Evolutionary conservation across 2,888 invertebrate species (phyloP).

Genomic region (Crematogaster levior): DNA sequence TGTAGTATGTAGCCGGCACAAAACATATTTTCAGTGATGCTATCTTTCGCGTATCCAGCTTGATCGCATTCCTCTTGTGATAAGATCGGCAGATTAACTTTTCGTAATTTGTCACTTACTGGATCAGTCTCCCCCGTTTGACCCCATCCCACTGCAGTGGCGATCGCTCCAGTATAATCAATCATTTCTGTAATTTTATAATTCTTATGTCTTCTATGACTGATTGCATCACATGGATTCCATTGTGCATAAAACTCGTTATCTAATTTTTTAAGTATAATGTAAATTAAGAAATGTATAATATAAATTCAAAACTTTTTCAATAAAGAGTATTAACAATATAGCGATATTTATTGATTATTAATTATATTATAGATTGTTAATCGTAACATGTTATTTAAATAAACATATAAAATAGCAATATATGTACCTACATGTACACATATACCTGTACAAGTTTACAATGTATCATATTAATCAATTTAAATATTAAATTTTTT

Average conservation of each 20-base stretch:
- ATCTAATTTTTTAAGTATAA: background rate
- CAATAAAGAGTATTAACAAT: background rate
- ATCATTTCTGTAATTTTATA: constrained; percentile 79
- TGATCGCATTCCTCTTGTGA: constrained; percentile 89
- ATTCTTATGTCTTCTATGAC: background rate
- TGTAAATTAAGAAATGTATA: background rate
- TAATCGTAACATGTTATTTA: background rate
- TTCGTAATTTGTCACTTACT: constrained; percentile 89
- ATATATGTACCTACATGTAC: background rate
- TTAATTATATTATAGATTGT: background rate
- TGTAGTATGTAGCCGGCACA: constrained; percentile 90
- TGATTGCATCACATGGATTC: background rate
- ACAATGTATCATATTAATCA: background rate
- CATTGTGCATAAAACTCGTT: background rate
- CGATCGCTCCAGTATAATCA: constrained; percentile 88
- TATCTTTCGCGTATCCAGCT: constrained; percentile 90
- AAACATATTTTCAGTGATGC: constrained; percentile 92
- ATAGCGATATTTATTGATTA: background rate
- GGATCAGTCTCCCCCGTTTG: constrained; percentile 89
- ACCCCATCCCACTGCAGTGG: constrained; percentile 92
- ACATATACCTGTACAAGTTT: background rate
- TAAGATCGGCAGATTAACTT: constrained; percentile 91
- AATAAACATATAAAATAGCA: background rate
- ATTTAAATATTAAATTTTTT: background rate
- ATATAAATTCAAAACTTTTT: background rate